Conservation (phyloP, 2,888 invertebrate genomes). For the Macaria liturata region DNA sequence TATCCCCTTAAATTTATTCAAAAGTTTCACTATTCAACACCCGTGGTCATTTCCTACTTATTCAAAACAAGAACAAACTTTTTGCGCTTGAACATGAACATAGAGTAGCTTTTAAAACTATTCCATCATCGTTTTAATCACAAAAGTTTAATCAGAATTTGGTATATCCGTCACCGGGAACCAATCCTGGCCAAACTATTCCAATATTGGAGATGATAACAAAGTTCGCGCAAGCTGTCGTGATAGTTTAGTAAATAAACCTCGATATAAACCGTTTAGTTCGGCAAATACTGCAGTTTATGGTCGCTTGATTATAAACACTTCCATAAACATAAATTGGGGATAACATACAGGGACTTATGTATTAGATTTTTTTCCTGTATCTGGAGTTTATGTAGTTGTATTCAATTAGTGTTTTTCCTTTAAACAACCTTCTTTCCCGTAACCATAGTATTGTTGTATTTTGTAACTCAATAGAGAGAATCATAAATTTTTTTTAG, state of each 20-base stretch:
- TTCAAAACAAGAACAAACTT: neutral
- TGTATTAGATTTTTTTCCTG: too few species aligned
- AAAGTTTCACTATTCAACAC: too few species aligned
- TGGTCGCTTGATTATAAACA: conserved; percentile 1
- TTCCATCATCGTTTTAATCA: conserved; percentile 9
- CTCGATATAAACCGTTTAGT: conserved; percentile 25
- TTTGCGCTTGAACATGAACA: neutral
- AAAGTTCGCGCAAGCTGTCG: conserved; percentile 13
- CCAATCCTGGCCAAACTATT: conserved; percentile 15
- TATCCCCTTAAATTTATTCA: too few species aligned
- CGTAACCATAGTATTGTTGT: too few species aligned
- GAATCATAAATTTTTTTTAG: too few species aligned
- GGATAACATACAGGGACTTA: too few species aligned
- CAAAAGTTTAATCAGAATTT: conserved; percentile 13
- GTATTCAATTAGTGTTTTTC: too few species aligned
- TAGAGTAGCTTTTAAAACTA: conserved; percentile 7
- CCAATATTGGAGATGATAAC: conserved; percentile 15
- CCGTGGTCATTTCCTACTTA: too few species aligned
- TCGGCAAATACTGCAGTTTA: conserved; percentile 15
- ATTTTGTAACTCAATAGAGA: too few species aligned
- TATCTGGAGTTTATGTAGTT: too few species aligned
- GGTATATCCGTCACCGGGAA: conserved; percentile 12
- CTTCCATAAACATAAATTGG: neutral
- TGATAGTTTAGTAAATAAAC: conserved; percentile 20
- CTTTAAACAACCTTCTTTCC: too few species aligned